Evolutionary conservation across 2,113 vertebrate genomes (phyloP).

Genomic region (Redunca redunca): DNA sequence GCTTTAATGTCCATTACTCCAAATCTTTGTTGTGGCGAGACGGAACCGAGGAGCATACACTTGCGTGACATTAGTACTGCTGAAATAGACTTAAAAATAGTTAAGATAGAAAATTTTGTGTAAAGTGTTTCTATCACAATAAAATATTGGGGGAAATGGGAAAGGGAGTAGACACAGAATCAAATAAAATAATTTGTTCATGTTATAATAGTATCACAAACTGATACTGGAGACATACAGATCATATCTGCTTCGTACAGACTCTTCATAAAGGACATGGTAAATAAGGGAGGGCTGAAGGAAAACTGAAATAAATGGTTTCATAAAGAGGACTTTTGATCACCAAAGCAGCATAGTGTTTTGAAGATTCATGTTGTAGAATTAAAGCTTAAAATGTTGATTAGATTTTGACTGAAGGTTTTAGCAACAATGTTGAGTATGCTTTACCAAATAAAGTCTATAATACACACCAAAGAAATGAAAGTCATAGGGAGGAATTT

Average conservation of each 20-base stretch:
- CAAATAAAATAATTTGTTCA: neutral
- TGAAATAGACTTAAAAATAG: neutral
- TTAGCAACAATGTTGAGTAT: neutral
- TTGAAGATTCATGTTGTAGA: neutral
- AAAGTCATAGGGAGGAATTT: neutral
- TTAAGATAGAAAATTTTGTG: neutral
- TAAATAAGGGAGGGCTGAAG: neutral
- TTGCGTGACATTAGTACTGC: neutral
- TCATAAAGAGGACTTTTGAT: neutral
- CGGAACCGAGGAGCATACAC: too few relatives aligned
- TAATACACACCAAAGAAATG: neutral
- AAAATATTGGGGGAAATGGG: neutral
- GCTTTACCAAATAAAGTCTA: neutral
- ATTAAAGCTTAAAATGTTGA: neutral
- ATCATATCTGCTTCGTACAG: neutral
- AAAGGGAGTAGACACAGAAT: neutral
- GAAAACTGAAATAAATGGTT: neutral
- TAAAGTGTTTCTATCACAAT: neutral
- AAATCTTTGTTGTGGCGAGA: too few relatives aligned
- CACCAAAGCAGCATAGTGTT: neutral
- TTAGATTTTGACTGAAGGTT: neutral
- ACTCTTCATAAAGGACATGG: neutral
- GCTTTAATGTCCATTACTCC: too few relatives aligned
- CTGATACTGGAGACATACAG: neutral
- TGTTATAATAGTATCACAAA: neutral